Conservation (phyloP, 2,113 vertebrate genomes). For the Rattus rattus region DNA sequence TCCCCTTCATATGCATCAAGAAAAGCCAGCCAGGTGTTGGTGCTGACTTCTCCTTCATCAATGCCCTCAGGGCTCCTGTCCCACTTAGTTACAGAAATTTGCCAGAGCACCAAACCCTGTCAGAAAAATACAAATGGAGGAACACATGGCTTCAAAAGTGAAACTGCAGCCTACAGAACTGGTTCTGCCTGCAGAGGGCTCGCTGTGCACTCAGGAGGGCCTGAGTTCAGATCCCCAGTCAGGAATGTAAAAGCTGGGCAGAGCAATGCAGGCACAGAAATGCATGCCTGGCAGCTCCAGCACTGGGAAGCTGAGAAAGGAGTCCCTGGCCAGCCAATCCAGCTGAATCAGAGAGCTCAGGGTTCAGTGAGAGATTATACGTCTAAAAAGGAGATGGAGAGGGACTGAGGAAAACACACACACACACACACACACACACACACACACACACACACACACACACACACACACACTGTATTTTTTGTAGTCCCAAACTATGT, state of each 20-base stretch:
- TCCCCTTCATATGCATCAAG: fast-evolving
- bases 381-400: neutral
- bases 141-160: neutral
- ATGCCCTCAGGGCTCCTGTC: fast-evolving
- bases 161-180: too few species aligned
- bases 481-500: neutral
- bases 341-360: neutral
- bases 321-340: too few species aligned
- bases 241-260: neutral
- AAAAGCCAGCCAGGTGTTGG: fast-evolving
- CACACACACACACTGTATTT: too few species aligned
- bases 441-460: neutral
- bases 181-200: too few species aligned
- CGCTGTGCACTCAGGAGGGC: neutral
- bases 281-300: neutral
- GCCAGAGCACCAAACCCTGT: neutral
- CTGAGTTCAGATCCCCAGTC: neutral
- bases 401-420: neutral
- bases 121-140: neutral
- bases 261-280: too few species aligned
- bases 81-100: neutral
- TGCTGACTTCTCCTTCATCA: neutral
- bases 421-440: too few species aligned
- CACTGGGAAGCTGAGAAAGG: neutral
- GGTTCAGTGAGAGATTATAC: neutral